A percentile compares a stretch with the other conserved stretches of the same genome.
These are phyloP conservation scores for Cactoblastis cactorum DNA, from an alignment of 2,888 invertebrate genomes.

Conservation along the genomic window DNA sequence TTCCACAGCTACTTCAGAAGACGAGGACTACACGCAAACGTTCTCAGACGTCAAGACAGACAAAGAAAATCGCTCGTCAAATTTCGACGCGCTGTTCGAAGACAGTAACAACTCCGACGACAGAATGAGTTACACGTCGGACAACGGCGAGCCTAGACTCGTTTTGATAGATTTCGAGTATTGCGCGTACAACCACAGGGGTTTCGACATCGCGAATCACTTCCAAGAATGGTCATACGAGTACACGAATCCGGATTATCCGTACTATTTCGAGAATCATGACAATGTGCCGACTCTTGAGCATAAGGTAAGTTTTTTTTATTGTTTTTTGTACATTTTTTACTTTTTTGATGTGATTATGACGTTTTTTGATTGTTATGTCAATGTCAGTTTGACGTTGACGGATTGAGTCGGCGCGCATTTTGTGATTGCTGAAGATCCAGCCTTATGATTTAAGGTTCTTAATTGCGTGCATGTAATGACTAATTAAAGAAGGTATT, in stretches of 20 bases:
- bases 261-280: conserved; percentile 85
- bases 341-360: neutral
- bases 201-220: conserved; percentile 96
- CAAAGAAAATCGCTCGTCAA: conserved; percentile 29
- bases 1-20: conserved; percentile 29
- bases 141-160: conserved; percentile 79
- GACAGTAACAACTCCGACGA: conserved; percentile 63
- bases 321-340: conserved; percentile 4
- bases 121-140: conserved; percentile 49
- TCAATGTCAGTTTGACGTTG: too few species aligned
- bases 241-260: conserved; percentile 87
- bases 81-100: conserved; percentile 30
- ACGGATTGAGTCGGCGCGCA: too few species aligned
- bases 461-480: too few species aligned
- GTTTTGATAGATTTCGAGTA: conserved; percentile 96
- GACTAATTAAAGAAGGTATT: too few species aligned
- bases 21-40: conserved; percentile 35
- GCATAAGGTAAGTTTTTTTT: conserved; percentile 82
- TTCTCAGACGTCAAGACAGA: conserved; percentile 16
- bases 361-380: neutral
- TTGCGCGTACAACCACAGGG: conserved; percentile 93
- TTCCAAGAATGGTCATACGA: conserved; percentile 96
- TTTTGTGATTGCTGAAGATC: too few species aligned
- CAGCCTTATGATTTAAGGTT: too few species aligned
- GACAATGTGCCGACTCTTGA: conserved; percentile 86